A percentile compares a stretch with the other conserved stretches of the same genome.
phyloP scores from a whole-genome alignment of 2,888 invertebrate species.

The Mesoligia furuncula region DNA sequence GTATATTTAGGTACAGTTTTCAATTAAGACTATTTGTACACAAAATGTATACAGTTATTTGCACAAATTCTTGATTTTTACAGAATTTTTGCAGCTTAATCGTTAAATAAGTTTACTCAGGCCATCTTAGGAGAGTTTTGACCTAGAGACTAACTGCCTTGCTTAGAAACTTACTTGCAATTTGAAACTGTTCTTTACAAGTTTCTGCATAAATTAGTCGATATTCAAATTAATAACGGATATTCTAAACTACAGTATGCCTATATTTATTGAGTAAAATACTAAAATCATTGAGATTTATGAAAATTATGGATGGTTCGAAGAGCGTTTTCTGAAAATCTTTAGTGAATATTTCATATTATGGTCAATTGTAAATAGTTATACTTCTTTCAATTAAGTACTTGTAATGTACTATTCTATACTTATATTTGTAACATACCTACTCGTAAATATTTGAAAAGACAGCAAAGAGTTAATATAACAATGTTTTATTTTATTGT shows the following conservation, averaged over 20 bases:
- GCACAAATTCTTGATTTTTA: constrained; percentile 22
- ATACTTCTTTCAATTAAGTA: neutral
- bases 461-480: neutral
- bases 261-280: neutral
- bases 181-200: constrained; percentile 35
- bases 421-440: neutral
- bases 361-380: neutral
- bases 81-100: constrained; percentile 28
- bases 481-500: neutral
- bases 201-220: constrained; percentile 19
- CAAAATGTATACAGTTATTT: constrained; percentile 37
- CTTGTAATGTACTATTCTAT: neutral
- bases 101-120: constrained; percentile 37
- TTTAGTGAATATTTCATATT: neutral
- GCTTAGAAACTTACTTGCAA: constrained; percentile 37
- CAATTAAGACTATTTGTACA: constrained; percentile 59
- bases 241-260: neutral
- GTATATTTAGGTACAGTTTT: constrained; percentile 53
- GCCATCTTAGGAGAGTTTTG: constrained; percentile 29
- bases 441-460: neutral
- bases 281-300: neutral
- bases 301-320: neutral
- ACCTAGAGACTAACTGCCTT: constrained; percentile 32
- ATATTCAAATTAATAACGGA: constrained; percentile 5
- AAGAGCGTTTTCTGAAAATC: neutral